Conservation (phyloP, 1,140 invertebrate genomes). For the Drusus annulatus region DNA sequence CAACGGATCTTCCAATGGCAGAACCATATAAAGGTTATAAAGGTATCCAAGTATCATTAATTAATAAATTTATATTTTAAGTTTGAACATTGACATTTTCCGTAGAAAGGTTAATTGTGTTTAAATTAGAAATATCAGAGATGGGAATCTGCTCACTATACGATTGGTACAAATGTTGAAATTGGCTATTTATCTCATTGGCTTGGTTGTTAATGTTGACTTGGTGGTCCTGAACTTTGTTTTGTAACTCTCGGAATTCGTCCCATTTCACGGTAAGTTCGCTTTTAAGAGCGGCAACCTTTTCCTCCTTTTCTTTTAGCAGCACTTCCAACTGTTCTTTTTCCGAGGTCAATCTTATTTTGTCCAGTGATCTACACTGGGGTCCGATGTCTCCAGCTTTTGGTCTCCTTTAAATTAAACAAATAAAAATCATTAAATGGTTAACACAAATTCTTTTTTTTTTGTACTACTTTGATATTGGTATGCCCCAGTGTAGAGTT, state of each 20-base stretch:
- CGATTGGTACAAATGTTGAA: constrained; percentile 16
- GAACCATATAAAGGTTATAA: too few relatives aligned
- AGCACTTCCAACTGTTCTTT: constrained; percentile 64
- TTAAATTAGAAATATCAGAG: background rate
- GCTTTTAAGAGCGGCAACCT: constrained; percentile 65
- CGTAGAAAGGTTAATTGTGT: background rate
- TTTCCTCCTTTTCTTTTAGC: constrained; percentile 66
- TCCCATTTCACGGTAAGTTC: constrained; percentile 64
- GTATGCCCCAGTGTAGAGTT: too few relatives aligned
- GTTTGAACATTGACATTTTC: constrained; percentile 10
- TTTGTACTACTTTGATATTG: too few relatives aligned
- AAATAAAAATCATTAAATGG: too few relatives aligned
- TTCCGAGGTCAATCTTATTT: constrained; percentile 64
- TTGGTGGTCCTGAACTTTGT: background rate
- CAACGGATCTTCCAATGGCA: too few relatives aligned
- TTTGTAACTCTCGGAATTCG: constrained; percentile 1
- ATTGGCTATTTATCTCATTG: constrained; percentile 13
- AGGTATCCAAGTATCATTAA: too few relatives aligned
- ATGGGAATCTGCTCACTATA: background rate
- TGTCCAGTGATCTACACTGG: constrained; percentile 65
- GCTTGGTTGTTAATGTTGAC: background rate
- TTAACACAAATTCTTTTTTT: too few relatives aligned
- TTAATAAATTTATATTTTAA: too few relatives aligned
- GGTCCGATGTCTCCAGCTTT: constrained; percentile 65
- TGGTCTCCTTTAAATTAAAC: constrained; percentile 63